Conservation (phyloP, 2,797 vertebrate species). For the Acanthurus tractus region DNA sequence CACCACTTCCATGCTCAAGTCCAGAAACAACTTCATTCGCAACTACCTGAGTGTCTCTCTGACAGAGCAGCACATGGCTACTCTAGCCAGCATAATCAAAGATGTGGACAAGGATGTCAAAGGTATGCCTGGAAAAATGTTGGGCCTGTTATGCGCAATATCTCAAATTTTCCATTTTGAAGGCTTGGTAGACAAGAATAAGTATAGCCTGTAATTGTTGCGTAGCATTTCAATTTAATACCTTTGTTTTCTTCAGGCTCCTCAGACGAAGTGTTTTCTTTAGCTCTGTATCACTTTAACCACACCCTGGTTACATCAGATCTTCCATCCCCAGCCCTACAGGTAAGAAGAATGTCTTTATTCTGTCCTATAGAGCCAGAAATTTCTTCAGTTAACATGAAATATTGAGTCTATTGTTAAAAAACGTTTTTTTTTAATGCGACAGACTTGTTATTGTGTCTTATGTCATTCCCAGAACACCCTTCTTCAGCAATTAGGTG, state of each 20-base stretch:
- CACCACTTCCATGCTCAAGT: slow-evolving; percentile 97
- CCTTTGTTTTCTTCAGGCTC: slow-evolving; percentile 83
- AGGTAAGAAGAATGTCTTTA: slow-evolving; percentile 82
- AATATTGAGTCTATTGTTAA: background rate
- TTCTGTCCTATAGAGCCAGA: background rate
- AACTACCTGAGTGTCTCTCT: slow-evolving; percentile 98
- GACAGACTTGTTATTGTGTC: background rate
- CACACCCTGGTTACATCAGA: slow-evolving; percentile 98
- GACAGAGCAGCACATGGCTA: slow-evolving; percentile 97
- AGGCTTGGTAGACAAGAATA: no score
- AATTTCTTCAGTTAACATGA: background rate
- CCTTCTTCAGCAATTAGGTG: slow-evolving; percentile 95
- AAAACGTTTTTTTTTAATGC: background rate
- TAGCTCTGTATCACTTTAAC: slow-evolving; percentile 97
- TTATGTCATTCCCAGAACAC: slow-evolving; percentile 87
- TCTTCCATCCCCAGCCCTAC: slow-evolving; percentile 94
- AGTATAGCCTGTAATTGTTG: background rate
- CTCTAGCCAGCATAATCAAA: slow-evolving; percentile 97
- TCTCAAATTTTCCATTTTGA: background rate
- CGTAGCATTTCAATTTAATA: background rate
- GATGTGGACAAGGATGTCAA: slow-evolving; percentile 99
- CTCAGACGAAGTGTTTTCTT: slow-evolving; percentile 96
- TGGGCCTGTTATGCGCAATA: background rate
- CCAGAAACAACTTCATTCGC: slow-evolving; percentile 97
- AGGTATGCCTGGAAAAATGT: slow-evolving; percentile 79